These are phyloP conservation scores for Xylocampa areola DNA, from an alignment of 2,888 invertebrate genomes.

Conservation along the genomic window DNA sequence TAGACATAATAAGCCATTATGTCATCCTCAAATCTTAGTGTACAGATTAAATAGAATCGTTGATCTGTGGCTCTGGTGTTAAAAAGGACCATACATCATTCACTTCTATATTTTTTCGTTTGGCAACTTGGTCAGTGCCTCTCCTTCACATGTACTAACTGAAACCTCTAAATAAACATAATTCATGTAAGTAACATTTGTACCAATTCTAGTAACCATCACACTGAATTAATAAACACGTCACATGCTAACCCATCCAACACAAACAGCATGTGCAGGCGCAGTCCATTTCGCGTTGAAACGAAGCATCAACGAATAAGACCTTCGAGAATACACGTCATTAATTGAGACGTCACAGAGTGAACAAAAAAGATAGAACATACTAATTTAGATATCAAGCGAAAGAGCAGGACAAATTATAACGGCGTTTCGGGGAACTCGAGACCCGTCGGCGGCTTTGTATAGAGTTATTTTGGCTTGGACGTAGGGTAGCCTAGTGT, in stretches of 20 bases:
- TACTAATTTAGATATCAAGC: constrained; percentile 61
- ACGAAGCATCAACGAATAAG: constrained; percentile 57
- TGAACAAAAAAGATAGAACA: constrained; percentile 55
- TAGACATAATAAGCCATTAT: no score
- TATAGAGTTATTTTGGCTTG: constrained; percentile 57
- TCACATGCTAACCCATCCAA: constrained; percentile 51
- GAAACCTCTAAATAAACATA: not conserved
- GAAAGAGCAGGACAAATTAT: constrained; percentile 59
- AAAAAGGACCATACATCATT: no score
- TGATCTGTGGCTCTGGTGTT: no score
- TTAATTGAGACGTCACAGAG: constrained; percentile 58
- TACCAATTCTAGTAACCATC: constrained; percentile 29
- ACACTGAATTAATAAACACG: constrained; percentile 54
- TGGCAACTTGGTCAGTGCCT: no score
- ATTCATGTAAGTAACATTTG: not conserved
- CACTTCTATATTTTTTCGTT: no score
- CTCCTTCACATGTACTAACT: no score
- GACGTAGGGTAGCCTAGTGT: no score
- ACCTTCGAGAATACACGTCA: constrained; percentile 58
- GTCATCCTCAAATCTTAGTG: no score
- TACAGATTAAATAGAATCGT: no score
- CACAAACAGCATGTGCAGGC: constrained; percentile 37
- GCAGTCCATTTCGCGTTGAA: constrained; percentile 53
- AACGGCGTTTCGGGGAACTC: constrained; percentile 51
- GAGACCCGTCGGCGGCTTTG: constrained; percentile 56